Percentiles rank a stretch among this genome's conserved stretches.
These are phyloP conservation scores for Ceratina australensis DNA, from an alignment of 1,140 invertebrate genomes.

Conservation along the genomic window DNA sequence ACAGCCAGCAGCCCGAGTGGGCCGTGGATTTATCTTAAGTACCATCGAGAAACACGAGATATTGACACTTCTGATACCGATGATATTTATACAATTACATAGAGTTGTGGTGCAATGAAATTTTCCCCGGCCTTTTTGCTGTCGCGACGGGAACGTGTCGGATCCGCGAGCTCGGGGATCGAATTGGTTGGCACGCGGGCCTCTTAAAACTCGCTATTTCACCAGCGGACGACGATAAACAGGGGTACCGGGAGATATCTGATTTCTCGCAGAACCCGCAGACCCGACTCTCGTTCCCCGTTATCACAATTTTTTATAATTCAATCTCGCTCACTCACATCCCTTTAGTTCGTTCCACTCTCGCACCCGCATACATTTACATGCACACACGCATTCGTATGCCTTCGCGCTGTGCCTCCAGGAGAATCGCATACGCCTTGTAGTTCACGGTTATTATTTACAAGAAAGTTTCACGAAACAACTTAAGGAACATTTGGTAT, in stretches of 20 bases:
- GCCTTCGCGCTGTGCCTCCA: conserved; percentile 22
- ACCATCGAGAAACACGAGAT: conserved; percentile 66
- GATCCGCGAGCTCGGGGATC: conserved; percentile 6
- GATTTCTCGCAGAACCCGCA: not conserved
- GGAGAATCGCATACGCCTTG: conserved; percentile 34
- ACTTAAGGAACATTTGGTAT: conserved; percentile 67
- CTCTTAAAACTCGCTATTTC: not conserved
- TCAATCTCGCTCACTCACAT: conserved; percentile 15
- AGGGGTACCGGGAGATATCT: not conserved
- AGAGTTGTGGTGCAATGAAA: conserved; percentile 56
- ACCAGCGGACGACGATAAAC: conserved; percentile 1
- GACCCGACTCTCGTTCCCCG: conserved; percentile 23
- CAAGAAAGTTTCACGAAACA: conserved; percentile 57
- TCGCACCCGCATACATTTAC: not conserved
- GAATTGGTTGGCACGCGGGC: not conserved
- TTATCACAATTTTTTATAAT: conserved; percentile 45
- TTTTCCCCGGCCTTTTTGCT: conserved; percentile 11
- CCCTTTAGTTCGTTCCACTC: not conserved
- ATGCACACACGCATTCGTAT: conserved; percentile 18
- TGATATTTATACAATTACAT: conserved; percentile 64
- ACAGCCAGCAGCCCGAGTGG: conserved; percentile 36
- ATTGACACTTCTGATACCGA: conserved; percentile 63
- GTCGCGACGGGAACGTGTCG: conserved; percentile 43
- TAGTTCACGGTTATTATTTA: conserved; percentile 52
- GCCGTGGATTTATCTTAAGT: conserved; percentile 55